Evolutionary conservation across 2,888 invertebrate species (phyloP).

Genomic region (Omphaloscelis lunosa): DNA sequence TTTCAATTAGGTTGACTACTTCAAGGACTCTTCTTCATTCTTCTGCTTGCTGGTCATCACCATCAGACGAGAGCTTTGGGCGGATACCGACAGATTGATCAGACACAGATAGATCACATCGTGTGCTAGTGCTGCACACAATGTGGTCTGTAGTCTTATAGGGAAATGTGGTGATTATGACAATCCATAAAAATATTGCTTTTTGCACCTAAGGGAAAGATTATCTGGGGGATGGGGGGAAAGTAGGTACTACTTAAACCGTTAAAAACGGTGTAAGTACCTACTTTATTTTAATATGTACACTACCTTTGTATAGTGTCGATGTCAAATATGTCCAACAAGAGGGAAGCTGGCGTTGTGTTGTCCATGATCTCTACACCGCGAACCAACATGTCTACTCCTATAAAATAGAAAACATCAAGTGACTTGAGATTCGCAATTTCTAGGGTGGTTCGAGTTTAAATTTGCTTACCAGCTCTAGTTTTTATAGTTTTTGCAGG

Average conservation of each 20-base stretch:
- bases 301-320: slow-evolving; percentile 92
- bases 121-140: neutral
- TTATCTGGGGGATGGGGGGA: neutral
- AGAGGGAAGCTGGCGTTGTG: slow-evolving; percentile 90
- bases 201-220: too few relatives aligned
- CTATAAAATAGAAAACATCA: slow-evolving; percentile 67
- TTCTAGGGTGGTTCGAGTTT: neutral
- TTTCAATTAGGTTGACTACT: neutral
- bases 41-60: neutral
- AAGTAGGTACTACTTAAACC: neutral
- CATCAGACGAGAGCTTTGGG: neutral
- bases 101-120: neutral
- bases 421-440: neutral
- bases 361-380: slow-evolving; percentile 93
- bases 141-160: neutral
- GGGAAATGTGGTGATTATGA: neutral
- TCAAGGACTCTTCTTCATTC: neutral
- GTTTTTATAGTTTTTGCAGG: slow-evolving; percentile 92
- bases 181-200: neutral
- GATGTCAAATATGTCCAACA: slow-evolving; percentile 92
- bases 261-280: neutral
- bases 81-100: neutral
- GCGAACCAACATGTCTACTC: slow-evolving; percentile 90
- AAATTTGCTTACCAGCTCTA: slow-evolving; percentile 84
- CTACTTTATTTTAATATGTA: neutral